Conservation (phyloP, 2,797 vertebrate species). For the Acrocephalus scirpaceus region DNA sequence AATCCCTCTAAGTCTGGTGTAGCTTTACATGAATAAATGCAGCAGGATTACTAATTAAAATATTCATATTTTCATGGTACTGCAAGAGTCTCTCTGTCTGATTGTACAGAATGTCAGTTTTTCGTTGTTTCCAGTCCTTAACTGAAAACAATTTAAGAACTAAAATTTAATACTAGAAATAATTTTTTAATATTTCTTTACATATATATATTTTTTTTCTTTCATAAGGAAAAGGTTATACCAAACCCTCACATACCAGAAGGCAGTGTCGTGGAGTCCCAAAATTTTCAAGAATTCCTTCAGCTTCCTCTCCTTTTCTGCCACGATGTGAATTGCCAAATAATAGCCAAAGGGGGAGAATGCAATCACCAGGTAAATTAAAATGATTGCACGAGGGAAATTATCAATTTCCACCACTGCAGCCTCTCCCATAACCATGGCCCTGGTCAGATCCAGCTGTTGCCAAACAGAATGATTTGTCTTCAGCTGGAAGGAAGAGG, state of each 20-base stretch:
- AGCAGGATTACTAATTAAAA: background rate
- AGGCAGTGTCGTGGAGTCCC: conserved; percentile 93
- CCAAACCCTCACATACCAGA: conserved; percentile 83
- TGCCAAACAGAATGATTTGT: conserved; percentile 87
- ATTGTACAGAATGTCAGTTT: background rate
- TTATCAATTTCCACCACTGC: conserved; percentile 90
- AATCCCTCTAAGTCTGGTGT: background rate
- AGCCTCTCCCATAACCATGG: conserved; percentile 90
- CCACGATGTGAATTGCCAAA: conserved; percentile 92
- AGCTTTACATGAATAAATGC: background rate
- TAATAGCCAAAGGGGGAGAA: conserved; percentile 97
- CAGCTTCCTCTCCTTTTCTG: conserved; percentile 93
- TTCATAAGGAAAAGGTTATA: background rate
- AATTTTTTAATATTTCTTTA: background rate
- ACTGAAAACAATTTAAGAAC: background rate
- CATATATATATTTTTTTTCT: background rate
- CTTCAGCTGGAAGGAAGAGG: conserved; percentile 81
- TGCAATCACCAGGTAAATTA: conserved; percentile 93
- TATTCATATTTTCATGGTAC: background rate
- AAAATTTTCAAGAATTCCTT: conserved; percentile 96
- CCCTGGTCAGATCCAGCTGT: conserved; percentile 82
- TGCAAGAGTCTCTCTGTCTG: background rate
- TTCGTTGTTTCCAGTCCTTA: background rate
- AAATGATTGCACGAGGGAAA: conserved; percentile 92
- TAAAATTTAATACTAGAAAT: background rate